These are phyloP conservation scores for Criorhina ranunculi DNA, from an alignment of 2,888 invertebrate species.

Conservation along the genomic window DNA sequence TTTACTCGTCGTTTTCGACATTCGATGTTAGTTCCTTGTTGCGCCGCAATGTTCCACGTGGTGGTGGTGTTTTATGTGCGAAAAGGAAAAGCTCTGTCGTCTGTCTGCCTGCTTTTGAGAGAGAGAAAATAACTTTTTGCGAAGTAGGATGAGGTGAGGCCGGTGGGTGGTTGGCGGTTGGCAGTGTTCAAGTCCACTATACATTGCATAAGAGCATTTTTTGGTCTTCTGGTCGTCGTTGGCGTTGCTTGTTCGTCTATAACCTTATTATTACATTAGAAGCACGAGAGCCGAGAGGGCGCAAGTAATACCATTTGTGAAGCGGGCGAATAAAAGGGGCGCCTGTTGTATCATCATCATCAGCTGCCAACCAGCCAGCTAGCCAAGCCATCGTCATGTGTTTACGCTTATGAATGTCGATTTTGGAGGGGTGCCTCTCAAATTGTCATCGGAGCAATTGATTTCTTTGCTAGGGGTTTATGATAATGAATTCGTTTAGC, in stretches of 20 bases:
- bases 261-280: conserved; percentile 41
- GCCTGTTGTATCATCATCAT: conserved; percentile 51
- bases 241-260: conserved; percentile 1
- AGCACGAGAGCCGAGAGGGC: conserved; percentile 8
- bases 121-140: conserved; percentile 33
- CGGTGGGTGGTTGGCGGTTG: conserved; percentile 7
- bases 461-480: background rate
- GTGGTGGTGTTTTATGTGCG: conserved; percentile 49
- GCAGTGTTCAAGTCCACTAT: conserved; percentile 1
- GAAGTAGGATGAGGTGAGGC: conserved; percentile 5
- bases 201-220: conserved; percentile 53
- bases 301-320: conserved; percentile 24
- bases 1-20: conserved; percentile 57
- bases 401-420: conserved; percentile 7
- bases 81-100: conserved; percentile 51
- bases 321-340: conserved; percentile 28
- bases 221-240: conserved; percentile 34
- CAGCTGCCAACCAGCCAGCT: no score
- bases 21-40: conserved; percentile 56
- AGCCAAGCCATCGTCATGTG: conserved; percentile 10
- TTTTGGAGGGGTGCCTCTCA: conserved; percentile 19
- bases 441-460: conserved; percentile 26
- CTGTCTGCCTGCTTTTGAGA: conserved; percentile 29
- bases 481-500: conserved; percentile 20
- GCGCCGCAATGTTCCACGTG: conserved; percentile 61